Conservation (phyloP, 2,113 vertebrate species). For the Catharus minimus region DNA sequence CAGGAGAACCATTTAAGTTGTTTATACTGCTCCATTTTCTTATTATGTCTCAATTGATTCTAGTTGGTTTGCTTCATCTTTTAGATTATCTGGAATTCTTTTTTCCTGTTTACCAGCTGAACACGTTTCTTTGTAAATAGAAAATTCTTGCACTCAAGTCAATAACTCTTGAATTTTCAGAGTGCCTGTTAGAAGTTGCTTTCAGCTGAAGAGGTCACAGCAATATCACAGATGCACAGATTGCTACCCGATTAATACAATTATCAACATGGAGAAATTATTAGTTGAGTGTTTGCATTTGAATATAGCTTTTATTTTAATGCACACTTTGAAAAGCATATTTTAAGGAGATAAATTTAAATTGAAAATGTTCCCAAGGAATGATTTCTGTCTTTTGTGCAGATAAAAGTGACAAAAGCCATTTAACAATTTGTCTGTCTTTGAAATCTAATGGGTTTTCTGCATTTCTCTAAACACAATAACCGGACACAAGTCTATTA, state of each 20-base stretch:
- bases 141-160: slow-evolving; percentile 30
- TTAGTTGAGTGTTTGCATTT: slow-evolving; percentile 46
- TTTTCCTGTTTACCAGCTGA: slow-evolving; percentile 24
- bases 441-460: slow-evolving; percentile 65
- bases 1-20: background rate
- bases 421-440: slow-evolving; percentile 64
- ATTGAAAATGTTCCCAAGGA: slow-evolving; percentile 46
- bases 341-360: slow-evolving; percentile 57
- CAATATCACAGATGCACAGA: slow-evolving; percentile 37
- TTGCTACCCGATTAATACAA: slow-evolving; percentile 56
- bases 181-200: slow-evolving; percentile 45
- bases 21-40: slow-evolving; percentile 11
- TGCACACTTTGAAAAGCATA: slow-evolving; percentile 45
- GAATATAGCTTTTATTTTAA: slow-evolving; percentile 61
- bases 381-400: slow-evolving; percentile 54
- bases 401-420: slow-evolving; percentile 54
- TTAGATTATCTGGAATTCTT: background rate
- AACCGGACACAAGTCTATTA: slow-evolving; percentile 52
- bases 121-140: slow-evolving; percentile 37
- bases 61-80: background rate
- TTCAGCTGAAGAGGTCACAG: slow-evolving; percentile 54
- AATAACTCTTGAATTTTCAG: slow-evolving; percentile 48
- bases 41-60: background rate
- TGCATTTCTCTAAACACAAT: slow-evolving; percentile 56
- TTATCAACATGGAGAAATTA: slow-evolving; percentile 58